Evolutionary conservation across 53 echinoderm and acorn worm species (phyloP), one percentile per base, ranked within the genome.

Genomic region (Actinopyga echinites): DNA sequence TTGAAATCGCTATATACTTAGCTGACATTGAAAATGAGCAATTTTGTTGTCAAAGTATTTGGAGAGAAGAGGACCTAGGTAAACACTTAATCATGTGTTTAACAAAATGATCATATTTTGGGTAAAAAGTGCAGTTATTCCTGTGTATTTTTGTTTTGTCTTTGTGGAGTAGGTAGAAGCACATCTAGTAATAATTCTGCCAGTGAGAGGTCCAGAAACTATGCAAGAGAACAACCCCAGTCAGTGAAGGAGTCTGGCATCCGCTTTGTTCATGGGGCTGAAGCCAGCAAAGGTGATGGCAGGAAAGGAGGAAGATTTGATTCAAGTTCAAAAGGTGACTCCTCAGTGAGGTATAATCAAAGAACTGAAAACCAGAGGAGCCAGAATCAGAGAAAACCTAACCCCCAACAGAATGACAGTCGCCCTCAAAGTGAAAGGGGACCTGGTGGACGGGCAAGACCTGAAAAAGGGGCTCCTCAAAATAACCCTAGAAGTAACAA

Each of bases 171-270:
- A 37, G 67, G 52, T 37, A 80, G 67, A 38, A 49, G 68, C 19
- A 86, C 66, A 32, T 68, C 75, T 33, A 64, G 30, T 8, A 15
- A 49, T 49, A 49, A 49, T 49, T 49, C 49, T 32, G 81, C 69
- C 15, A 81, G 22, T 58, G 42, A 65, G n/a, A 66, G 83, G 35
- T 32, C 65, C 9, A 75, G 94, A 63, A 86, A 94, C 85, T 99
- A 87, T 56, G 88, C 83, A 30, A 90, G 84, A 57, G 94, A 99
- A 34, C 99, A 99, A 58, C 89, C 94, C 12, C 66, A 75, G 31
- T 84, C 93, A 22, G 92, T 91, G 6, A 84, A 59, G 55, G 93
- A 93, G 53, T 85, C 93, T 31, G 93, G 93, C 11, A 93, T 93
- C 58, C 79, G 43, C 7, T 93, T 93, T 77, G 83, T 86, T 13